Evolutionary conservation across 2,888 invertebrate species (phyloP).

Genomic region (Diloba caeruleocephala): DNA sequence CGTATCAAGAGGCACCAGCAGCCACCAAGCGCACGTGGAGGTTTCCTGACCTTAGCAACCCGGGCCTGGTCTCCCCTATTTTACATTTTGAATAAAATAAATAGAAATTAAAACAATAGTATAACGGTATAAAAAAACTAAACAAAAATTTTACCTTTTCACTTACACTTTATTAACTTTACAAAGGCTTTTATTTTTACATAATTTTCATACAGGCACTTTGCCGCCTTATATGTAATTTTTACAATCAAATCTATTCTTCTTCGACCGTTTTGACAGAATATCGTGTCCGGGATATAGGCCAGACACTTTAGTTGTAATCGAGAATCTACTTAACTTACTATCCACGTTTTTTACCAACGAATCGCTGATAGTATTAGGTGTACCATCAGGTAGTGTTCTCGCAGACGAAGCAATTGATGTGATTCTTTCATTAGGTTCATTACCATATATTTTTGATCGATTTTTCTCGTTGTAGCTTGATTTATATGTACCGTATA

Average conservation of each 20-base stretch:
- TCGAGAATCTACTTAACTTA: conserved; percentile 33
- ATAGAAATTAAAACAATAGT: no score
- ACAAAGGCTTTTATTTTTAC: conserved; percentile 2
- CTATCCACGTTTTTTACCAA: conserved; percentile 18
- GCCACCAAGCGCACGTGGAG: no score
- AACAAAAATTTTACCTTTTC: no score
- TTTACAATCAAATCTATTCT: conserved; percentile 14
- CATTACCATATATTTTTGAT: conserved; percentile 6
- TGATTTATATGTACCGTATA: conserved; percentile 11
- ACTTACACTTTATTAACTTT: conserved; percentile 21
- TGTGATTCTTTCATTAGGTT: background rate
- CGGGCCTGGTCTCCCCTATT: no score
- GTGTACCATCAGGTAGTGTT: background rate
- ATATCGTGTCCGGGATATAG: conserved; percentile 31
- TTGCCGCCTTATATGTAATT: conserved; percentile 1
- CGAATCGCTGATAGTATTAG: background rate
- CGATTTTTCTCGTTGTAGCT: conserved; percentile 9
- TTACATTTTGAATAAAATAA: no score
- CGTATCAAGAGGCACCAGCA: no score
- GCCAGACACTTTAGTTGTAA: conserved; percentile 33
- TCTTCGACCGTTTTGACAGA: conserved; percentile 20
- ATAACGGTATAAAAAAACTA: no score
- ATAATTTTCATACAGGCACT: conserved; percentile 14
- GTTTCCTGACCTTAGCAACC: no score
- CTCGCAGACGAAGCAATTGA: conserved; percentile 16